Conservation (phyloP, 2,797 vertebrate genomes). For the Lycodopsis pacificus region DNA sequence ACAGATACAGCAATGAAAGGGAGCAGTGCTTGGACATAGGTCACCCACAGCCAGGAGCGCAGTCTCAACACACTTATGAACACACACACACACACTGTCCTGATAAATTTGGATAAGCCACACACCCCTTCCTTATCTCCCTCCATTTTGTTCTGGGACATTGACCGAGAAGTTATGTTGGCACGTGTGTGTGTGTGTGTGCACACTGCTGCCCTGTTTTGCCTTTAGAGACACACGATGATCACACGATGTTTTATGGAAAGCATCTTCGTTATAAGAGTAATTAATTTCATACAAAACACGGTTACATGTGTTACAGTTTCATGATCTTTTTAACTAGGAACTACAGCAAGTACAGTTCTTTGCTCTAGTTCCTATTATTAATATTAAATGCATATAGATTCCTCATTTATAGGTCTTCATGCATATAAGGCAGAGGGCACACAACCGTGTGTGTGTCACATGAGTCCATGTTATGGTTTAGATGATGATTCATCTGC, state of each 20-base stretch:
- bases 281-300: neutral
- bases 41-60: conserved; percentile 47
- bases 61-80: conserved; percentile 9
- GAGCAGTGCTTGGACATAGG: conserved; percentile 10
- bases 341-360: neutral
- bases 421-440: neutral
- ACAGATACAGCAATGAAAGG: neutral
- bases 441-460: conserved; percentile 12
- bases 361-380: too few species aligned
- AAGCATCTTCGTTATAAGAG: neutral
- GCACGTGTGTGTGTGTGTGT: neutral
- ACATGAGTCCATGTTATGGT: conserved; percentile 65
- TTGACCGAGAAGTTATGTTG: conserved; percentile 46
- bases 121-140: conserved; percentile 23
- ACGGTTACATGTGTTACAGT: neutral
- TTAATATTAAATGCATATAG: neutral
- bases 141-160: conserved; percentile 63
- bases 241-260: neutral
- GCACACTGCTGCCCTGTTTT: neutral
- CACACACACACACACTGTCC: conserved; percentile 3
- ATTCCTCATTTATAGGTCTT: conserved; percentile 1
- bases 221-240: neutral
- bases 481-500: conserved; percentile 59
- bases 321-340: neutral
- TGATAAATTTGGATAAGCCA: neutral